phyloP scores from a whole-genome alignment of 2,113 vertebrate species.

The Gymnocephalus cernua region DNA sequence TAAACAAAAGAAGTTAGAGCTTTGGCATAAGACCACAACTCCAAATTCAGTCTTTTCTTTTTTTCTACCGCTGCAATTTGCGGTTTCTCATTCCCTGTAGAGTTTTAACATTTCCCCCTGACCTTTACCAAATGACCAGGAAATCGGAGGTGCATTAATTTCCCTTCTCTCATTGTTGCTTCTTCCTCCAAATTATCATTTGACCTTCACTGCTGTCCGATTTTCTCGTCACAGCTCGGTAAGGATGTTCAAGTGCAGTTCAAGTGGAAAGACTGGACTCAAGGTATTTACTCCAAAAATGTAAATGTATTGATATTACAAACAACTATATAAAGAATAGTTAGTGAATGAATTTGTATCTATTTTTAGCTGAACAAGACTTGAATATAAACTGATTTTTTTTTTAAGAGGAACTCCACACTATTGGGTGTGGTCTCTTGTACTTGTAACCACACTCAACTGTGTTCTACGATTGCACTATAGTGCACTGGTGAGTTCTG shows the following conservation, averaged over 20 bases:
- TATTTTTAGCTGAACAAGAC: background rate
- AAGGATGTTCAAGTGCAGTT: conserved; percentile 9
- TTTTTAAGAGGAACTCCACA: background rate
- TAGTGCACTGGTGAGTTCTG: background rate
- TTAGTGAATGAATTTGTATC: background rate
- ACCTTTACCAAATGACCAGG: conserved; percentile 68
- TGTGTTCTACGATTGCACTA: background rate
- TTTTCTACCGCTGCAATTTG: conserved; percentile 29
- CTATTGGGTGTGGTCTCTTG: background rate
- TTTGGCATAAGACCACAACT: conserved; percentile 5
- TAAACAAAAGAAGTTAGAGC: conserved; percentile 16
- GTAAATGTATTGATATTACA: too few species aligned
- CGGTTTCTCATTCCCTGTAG: conserved; percentile 56
- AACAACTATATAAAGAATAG: background rate
- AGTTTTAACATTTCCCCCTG: conserved; percentile 57
- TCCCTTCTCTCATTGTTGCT: conserved; percentile 59
- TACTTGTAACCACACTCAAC: conserved; percentile 5
- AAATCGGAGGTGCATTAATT: conserved; percentile 65
- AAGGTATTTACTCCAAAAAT: background rate
- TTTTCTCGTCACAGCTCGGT: conserved; percentile 8
- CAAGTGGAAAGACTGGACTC: conserved; percentile 11
- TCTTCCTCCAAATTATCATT: conserved; percentile 71
- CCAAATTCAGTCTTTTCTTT: conserved; percentile 14
- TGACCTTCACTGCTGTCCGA: conserved; percentile 66
- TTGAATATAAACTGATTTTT: background rate